A percentile compares a stretch with the other conserved stretches of the same genome.
These are phyloP conservation scores for Thunnus albacares DNA, from an alignment of 2,797 vertebrate genomes.

Conservation along the genomic window DNA sequence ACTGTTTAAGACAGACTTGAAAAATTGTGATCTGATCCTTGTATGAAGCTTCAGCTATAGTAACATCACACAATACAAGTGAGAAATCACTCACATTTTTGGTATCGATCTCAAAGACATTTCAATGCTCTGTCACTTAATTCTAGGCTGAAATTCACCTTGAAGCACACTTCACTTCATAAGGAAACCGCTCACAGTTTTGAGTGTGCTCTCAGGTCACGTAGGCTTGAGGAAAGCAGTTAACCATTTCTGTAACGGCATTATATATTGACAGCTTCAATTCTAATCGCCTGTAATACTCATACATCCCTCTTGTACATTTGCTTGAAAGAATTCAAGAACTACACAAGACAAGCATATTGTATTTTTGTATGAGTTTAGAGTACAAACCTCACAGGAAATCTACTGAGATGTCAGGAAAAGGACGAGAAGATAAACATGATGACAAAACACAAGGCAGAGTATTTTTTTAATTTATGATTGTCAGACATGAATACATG, in stretches of 20 bases:
- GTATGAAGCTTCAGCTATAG: neutral
- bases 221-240: neutral
- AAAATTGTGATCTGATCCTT: too few species aligned
- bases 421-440: neutral
- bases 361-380: neutral
- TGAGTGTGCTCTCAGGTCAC: neutral
- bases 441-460: neutral
- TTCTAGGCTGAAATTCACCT: neutral
- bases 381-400: neutral
- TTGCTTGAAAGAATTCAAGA: too few species aligned
- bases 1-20: too few species aligned
- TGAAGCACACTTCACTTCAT: neutral
- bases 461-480: conserved; percentile 30
- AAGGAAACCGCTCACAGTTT: neutral
- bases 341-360: neutral
- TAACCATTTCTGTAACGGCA: too few species aligned
- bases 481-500: conserved; percentile 15
- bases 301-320: too few species aligned
- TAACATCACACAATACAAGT: neutral
- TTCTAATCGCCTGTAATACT: too few species aligned
- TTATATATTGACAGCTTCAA: too few species aligned
- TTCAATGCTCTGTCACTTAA: neutral
- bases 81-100: neutral
- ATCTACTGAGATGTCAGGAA: neutral
- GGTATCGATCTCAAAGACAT: neutral